Evolutionary conservation across 2,888 invertebrate genomes (phyloP), one percentile per base, ranked within the genome.

Genomic region (Caenorhabditis parvicauda): DNA sequence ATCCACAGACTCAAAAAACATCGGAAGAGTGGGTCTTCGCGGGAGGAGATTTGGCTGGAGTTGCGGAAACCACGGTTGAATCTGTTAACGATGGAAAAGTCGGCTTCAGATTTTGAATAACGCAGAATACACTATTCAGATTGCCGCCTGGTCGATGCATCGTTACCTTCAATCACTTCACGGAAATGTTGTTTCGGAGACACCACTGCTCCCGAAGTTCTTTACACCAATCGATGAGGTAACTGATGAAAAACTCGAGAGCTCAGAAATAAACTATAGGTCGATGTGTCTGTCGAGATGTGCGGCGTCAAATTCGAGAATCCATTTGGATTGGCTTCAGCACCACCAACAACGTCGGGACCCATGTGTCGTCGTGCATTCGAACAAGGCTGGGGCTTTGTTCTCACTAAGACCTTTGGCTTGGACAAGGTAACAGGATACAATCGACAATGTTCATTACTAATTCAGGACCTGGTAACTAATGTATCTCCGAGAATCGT

Each of bases 81-180:
- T 90, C 94, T 0, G 94, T 93, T 0, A 98, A 98, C 81, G 98
- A 98, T 83, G 98, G 98, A 29, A 98, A 98, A 85, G 90, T 89
- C 0, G 94, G 94, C 0, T 91, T 94, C 2, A 95, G 93, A 19
- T 0, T 7, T 1, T 9, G 0, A 19, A 44, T 9, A 21, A 27
- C 21, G n/a, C 14, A 94, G 25, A 51, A 2, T 6, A 3, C 0
- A 21, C 5, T 35, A 32, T 67, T 32, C 42, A 70, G 65, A 60
- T 73, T 9, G 71, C 71, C 25, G 71, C 71, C 14, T 73, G 72
- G 72, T 87, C 87, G 75, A 93, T 98, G 78, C 96, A 98, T 82
- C 89, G 89, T 72, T 89, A 89, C 78, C 84, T 96, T 68, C 92
- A 95, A 86, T 90, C 53, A 3, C 58, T 72, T 24, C 70, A 80